Conservation (phyloP, 2,888 invertebrate species). For the Conistra vaccinii region DNA sequence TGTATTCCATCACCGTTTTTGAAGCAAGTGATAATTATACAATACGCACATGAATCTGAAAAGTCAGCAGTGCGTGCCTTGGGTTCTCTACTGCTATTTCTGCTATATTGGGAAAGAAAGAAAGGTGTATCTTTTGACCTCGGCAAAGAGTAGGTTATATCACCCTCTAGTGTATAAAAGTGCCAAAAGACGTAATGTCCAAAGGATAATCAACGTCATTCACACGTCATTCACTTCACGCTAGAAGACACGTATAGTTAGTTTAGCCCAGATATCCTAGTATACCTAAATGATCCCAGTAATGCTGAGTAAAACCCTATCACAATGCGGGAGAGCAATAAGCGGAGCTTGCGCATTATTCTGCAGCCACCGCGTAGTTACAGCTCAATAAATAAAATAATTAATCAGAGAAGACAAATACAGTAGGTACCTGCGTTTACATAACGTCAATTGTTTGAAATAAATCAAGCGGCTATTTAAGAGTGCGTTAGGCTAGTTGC, state of each 20-base stretch:
- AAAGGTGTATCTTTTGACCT: not conserved
- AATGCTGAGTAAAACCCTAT: not conserved
- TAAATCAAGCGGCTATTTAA: conserved; percentile 62
- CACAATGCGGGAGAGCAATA: not conserved
- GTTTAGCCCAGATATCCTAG: not conserved
- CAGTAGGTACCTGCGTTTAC: conserved; percentile 42
- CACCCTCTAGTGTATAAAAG: not conserved
- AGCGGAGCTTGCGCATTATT: not conserved
- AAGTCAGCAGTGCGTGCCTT: too few relatives aligned
- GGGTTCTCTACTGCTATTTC: not conserved
- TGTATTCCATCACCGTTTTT: too few relatives aligned
- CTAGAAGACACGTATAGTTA: not conserved
- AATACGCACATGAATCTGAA: too few relatives aligned
- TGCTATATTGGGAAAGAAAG: not conserved
- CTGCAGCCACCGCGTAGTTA: not conserved
- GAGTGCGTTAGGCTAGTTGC: conserved; percentile 60
- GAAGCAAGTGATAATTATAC: too few relatives aligned
- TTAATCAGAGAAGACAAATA: conserved; percentile 51
- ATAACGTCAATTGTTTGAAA: conserved; percentile 60
- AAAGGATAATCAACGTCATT: not conserved
- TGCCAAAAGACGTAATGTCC: not conserved
- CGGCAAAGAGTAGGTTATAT: not conserved
- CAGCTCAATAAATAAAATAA: conserved; percentile 27
- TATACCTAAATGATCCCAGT: not conserved
- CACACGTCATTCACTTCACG: not conserved